Conservation (phyloP, 30 jellyfish, hydroid and myxozoan genomes). For the Cassiopea andromeda region DNA sequence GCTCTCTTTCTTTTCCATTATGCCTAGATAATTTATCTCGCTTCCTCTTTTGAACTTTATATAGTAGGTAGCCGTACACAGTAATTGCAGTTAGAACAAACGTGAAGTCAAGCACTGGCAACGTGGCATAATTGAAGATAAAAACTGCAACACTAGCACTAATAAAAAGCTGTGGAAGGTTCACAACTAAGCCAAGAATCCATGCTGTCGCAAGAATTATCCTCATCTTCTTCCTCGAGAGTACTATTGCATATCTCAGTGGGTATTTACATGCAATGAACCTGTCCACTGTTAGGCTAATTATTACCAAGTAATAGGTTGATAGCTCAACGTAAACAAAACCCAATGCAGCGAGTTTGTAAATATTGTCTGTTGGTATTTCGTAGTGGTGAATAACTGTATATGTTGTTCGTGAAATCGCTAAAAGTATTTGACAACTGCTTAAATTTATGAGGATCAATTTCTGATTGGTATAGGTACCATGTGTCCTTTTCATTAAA, state of each 20-base stretch:
- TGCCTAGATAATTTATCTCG: background rate
- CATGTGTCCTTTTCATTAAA: background rate
- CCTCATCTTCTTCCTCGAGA: conserved; percentile 8
- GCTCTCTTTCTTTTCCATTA: background rate
- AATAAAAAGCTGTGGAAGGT: conserved; percentile 21
- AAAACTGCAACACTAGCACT: background rate
- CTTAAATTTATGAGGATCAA: conserved; percentile 7
- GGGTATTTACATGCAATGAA: conserved; percentile 26
- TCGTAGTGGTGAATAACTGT: conserved; percentile 1
- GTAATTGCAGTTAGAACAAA: background rate
- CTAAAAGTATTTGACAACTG: conserved; percentile 12
- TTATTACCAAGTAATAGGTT: conserved; percentile 19
- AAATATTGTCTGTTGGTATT: conserved; percentile 5
- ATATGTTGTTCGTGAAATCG: conserved; percentile 6
- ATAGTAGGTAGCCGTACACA: conserved; percentile 6
- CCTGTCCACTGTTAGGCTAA: conserved; percentile 19
- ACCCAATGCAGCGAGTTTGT: background rate
- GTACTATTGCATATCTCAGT: conserved; percentile 6
- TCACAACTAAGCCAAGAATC: background rate
- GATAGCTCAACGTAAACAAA: conserved; percentile 12
- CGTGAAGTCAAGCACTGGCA: conserved; percentile 21
- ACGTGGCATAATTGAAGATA: conserved; percentile 13
- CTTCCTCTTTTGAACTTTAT: conserved; percentile 7
- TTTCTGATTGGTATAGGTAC: conserved; percentile 14
- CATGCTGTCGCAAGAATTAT: background rate